A percentile compares a stretch with the other conserved stretches of the same genome.
phyloP scores from a whole-genome alignment of 2,888 invertebrate genomes.

The Parascotia fuliginaria region DNA sequence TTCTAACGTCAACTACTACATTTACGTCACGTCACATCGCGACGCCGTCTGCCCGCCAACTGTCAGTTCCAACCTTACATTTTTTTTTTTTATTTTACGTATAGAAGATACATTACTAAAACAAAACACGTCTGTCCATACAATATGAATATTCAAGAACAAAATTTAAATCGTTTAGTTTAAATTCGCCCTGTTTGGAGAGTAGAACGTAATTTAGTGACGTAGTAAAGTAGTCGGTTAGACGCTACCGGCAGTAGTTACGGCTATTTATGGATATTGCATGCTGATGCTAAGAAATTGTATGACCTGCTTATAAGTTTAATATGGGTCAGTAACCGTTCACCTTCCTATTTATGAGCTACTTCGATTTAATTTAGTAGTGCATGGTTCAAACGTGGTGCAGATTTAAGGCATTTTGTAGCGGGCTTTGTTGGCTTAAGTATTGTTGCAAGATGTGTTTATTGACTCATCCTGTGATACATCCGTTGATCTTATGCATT shows the following conservation, averaged over 20 bases:
- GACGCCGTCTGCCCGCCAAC: no score
- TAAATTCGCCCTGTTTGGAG: slow-evolving; percentile 37
- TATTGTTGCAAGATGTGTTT: no score
- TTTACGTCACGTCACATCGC: no score
- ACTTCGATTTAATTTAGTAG: neutral
- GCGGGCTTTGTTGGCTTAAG: neutral
- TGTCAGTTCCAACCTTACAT: no score
- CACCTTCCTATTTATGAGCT: neutral
- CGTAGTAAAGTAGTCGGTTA: slow-evolving; percentile 26
- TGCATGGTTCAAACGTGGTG: neutral
- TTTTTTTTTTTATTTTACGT: no score
- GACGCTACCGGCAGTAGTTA: slow-evolving; percentile 6
- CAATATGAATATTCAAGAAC: neutral
- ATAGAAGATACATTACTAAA: slow-evolving; percentile 1
- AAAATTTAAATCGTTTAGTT: slow-evolving; percentile 44
- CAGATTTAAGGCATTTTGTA: neutral
- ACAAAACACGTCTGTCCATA: slow-evolving; percentile 4
- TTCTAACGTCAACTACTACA: no score
- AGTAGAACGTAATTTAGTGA: slow-evolving; percentile 38
- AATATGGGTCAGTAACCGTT: neutral
- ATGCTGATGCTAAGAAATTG: slow-evolving; percentile 11
- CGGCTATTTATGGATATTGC: slow-evolving; percentile 6
- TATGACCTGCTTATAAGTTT: slow-evolving; percentile 2
- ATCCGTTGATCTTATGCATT: no score
- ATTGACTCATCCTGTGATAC: no score